These are phyloP conservation scores for Dicycla oo DNA, from an alignment of 2,888 invertebrate genomes.

Conservation along the genomic window DNA sequence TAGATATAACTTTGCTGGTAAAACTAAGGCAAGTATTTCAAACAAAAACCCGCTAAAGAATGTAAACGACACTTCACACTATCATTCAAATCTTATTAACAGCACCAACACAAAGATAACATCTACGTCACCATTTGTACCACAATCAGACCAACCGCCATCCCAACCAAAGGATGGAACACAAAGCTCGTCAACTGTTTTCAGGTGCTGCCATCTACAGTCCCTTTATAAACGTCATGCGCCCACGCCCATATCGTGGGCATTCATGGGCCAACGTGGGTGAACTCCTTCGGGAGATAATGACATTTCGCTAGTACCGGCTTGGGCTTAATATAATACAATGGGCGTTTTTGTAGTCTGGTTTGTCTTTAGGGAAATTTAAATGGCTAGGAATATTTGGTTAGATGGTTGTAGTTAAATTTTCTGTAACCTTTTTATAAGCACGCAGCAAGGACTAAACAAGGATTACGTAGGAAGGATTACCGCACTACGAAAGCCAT, in stretches of 20 bases:
- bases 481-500: no score
- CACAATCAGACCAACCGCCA: conserved; percentile 8
- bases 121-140: conserved; percentile 17
- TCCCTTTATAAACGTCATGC: conserved; percentile 21
- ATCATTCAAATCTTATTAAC: conserved; percentile 41
- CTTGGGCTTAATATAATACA: conserved; percentile 40
- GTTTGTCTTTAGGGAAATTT: conserved; percentile 31
- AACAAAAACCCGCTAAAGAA: not conserved
- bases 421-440: not conserved
- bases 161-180: conserved; percentile 30
- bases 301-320: conserved; percentile 48
- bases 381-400: not conserved
- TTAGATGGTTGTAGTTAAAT: not conserved
- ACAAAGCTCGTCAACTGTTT: conserved; percentile 41
- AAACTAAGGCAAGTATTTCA: not conserved
- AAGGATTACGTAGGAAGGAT: no score
- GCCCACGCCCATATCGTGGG: conserved; percentile 42
- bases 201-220: conserved; percentile 39
- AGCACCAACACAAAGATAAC: conserved; percentile 27
- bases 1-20: not conserved
- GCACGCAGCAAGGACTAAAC: not conserved
- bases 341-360: conserved; percentile 19
- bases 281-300: conserved; percentile 41
- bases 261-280: conserved; percentile 38
- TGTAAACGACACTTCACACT: conserved; percentile 27